Evolutionary conservation across 2,888 invertebrate genomes (phyloP).

Genomic region (Acanthosepion esculentum): DNA sequence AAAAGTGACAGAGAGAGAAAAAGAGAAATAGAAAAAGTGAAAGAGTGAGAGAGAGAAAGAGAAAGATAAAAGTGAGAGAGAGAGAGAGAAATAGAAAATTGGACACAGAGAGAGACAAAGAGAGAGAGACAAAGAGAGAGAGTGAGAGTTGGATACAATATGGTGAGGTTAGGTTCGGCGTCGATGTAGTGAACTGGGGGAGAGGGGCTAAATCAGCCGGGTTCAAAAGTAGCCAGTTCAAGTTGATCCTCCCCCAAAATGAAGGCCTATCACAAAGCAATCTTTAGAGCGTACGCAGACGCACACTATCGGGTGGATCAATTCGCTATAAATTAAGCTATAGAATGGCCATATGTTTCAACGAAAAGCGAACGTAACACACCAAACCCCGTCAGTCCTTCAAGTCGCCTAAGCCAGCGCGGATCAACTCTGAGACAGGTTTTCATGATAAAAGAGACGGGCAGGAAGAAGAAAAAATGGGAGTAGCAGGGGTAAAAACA

Average conservation of each 20-base stretch:
- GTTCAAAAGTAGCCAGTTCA: not conserved
- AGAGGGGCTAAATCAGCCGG: not conserved
- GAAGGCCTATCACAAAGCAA: not conserved
- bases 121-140: not conserved
- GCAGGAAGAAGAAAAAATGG: no score
- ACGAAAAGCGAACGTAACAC: not conserved
- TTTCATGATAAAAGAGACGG: not conserved
- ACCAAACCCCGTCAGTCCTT: not conserved
- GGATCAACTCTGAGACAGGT: not conserved
- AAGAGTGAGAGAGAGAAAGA: no score
- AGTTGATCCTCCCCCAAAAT: not conserved
- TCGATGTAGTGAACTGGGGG: not conserved
- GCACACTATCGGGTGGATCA: not conserved
- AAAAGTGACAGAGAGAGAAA: no score
- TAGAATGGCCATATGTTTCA: not conserved
- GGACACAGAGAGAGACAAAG: no score
- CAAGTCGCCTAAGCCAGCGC: not conserved
- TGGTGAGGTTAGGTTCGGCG: not conserved
- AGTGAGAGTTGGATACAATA: not conserved
- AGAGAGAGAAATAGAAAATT: no score
- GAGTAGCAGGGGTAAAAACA: no score
- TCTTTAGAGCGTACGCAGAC: not conserved
- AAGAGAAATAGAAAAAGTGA: no score
- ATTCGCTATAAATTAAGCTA: constrained; percentile 6
- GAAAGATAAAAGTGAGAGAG: no score